Evolutionary conservation across 2,797 vertebrate species (phyloP), one percentile per base, ranked within the genome.

Genomic region (Cuculus canorus): DNA sequence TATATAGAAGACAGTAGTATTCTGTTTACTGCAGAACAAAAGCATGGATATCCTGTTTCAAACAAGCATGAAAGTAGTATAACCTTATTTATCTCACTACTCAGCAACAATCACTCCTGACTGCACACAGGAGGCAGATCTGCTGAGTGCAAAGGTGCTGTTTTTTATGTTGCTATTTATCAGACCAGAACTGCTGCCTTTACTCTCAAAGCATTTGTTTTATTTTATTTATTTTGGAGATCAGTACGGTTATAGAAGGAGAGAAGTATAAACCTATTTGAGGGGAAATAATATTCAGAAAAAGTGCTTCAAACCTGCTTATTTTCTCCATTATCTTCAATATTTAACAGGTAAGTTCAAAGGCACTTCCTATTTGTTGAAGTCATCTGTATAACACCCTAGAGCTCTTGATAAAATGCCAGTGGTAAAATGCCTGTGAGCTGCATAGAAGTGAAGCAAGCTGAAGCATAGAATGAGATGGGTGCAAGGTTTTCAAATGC

Each of bases 51-150:
- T 37, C 86, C 83, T 73, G 57, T 57, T 94, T 71, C 73, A 56
- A 86, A 57, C 18, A 39, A 94, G 76, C 76, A 18, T 18, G 85
- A 17, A 76, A 83, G 65, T 32, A 27, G 39, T 1, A n/a, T 82
- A 71, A 72, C 82, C 21, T 88, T 91, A 68, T 84, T 93, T 90
- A 50, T 92, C 73, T 90, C 33, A 0, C 54, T 25, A 53, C 73
- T 86, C 92, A 88, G 91, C 87, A 80, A 71, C 73, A 79, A 66
- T 82, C 37, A 16, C 92, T 95, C 73, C 84, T 90, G 66, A 82
- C 76, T 84, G 70, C 90, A 59, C 91, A 88, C 39, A 5, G 8
- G 66, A 71, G 78, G 52, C 85, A 90, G 83, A 69, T 82, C 83
- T 93, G 91, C 93, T 93, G 95, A 92, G 54, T 84, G 75, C 75